Evolutionary conservation across 2,888 invertebrate species (phyloP).

Genomic region (Dusona sp.): DNA sequence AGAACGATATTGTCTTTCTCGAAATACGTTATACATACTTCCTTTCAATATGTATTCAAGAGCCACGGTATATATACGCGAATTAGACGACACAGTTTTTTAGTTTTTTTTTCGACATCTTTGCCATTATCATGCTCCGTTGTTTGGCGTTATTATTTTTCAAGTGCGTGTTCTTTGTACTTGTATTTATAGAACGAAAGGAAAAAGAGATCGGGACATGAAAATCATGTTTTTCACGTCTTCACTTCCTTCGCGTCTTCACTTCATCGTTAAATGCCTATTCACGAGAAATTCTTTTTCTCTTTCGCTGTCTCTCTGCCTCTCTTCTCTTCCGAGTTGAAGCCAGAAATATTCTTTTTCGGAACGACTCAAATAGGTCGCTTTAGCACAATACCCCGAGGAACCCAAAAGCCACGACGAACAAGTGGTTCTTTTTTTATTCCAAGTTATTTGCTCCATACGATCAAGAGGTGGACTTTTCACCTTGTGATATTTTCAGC

Average conservation of each 20-base stretch:
- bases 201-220: constrained; percentile 24
- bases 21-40: constrained; percentile 1
- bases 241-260: not conserved
- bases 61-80: too few species aligned
- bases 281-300: constrained; percentile 59
- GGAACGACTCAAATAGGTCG: constrained; percentile 47
- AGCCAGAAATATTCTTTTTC: constrained; percentile 34
- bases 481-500: not conserved
- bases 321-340: not conserved
- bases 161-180: not conserved
- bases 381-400: constrained; percentile 38
- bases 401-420: constrained; percentile 41
- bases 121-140: not conserved
- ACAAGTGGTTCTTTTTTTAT: constrained; percentile 62
- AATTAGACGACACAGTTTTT: constrained; percentile 2
- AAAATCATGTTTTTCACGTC: not conserved
- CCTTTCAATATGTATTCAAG: too few species aligned
- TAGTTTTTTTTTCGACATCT: constrained; percentile 20
- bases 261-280: constrained; percentile 70
- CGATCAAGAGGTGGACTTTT: constrained; percentile 48
- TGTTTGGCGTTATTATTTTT: not conserved
- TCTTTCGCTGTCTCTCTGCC: constrained; percentile 22
- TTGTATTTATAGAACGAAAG: constrained; percentile 14
- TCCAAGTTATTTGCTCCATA: constrained; percentile 30
- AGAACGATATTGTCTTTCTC: constrained; percentile 47